Conservation (phyloP, 1,140 invertebrate genomes). For the Frieseomelitta varia region DNA sequence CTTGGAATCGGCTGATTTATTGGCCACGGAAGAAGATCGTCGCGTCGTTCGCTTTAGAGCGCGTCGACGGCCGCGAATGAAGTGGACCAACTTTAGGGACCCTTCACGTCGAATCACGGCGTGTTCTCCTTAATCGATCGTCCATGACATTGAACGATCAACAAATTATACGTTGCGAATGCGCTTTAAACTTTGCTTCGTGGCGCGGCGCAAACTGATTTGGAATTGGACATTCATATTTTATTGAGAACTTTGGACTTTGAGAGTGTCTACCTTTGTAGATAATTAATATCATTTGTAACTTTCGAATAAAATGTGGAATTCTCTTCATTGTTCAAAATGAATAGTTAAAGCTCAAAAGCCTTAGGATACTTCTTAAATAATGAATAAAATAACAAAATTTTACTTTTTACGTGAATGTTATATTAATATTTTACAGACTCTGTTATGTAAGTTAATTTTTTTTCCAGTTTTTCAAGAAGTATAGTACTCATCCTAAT, state of each 20-base stretch:
- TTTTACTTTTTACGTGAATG: too few relatives aligned
- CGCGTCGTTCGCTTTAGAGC: constrained; percentile 46
- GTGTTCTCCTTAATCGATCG: not conserved
- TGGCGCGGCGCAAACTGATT: not conserved
- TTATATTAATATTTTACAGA: too few relatives aligned
- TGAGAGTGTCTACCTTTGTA: not conserved
- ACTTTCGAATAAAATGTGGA: too few relatives aligned
- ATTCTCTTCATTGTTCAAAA: too few relatives aligned
- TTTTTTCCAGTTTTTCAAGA: too few relatives aligned
- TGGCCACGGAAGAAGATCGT: constrained; percentile 60
- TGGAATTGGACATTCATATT: not conserved
- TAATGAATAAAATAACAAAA: too few relatives aligned
- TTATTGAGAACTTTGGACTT: not conserved
- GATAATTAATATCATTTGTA: not conserved
- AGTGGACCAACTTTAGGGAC: constrained; percentile 2
- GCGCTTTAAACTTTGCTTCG: not conserved
- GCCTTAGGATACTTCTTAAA: too few relatives aligned
- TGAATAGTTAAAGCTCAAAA: too few relatives aligned
- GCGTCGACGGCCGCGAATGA: not conserved
- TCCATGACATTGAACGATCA: not conserved
- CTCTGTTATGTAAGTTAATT: too few relatives aligned
- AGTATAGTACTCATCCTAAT: too few relatives aligned
- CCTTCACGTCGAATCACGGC: constrained; percentile 16
- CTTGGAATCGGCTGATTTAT: constrained; percentile 69
- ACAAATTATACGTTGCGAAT: not conserved